Percentiles rank a stretch among this genome's conserved stretches.
Evolutionary conservation across 2,888 invertebrate genomes (phyloP).

Genomic region (Troides oblongomaculatus): DNA sequence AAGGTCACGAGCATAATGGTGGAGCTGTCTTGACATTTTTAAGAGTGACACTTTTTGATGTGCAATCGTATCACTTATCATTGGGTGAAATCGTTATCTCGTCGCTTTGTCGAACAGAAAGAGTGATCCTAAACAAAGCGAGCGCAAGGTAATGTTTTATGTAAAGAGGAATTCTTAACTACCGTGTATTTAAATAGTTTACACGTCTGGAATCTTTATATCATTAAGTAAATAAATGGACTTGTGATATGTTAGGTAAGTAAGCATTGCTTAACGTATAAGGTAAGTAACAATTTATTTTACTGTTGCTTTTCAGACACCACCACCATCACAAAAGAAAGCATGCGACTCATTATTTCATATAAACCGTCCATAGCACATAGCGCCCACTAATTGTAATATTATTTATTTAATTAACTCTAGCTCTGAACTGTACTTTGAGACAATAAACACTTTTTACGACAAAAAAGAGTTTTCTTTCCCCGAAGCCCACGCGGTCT

Average conservation of each 20-base stretch:
- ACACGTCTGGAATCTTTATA: too few species aligned
- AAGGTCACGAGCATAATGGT: too few species aligned
- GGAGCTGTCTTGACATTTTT: too few species aligned
- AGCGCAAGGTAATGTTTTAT: too few species aligned
- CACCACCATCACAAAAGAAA: conserved; percentile 67
- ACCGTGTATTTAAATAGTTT: too few species aligned
- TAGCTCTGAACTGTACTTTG: conserved; percentile 20
- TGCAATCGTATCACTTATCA: too few species aligned
- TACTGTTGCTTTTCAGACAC: conserved; percentile 67
- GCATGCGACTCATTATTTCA: conserved; percentile 65
- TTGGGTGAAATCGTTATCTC: too few species aligned
- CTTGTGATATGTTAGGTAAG: not conserved
- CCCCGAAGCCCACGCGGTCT: not conserved
- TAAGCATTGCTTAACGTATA: conserved; percentile 18
- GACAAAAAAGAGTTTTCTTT: conserved; percentile 20
- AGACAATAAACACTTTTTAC: conserved; percentile 21
- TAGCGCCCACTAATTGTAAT: conserved; percentile 21
- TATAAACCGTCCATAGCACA: conserved; percentile 39
- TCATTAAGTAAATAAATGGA: too few species aligned
- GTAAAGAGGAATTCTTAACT: too few species aligned
- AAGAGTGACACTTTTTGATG: too few species aligned
- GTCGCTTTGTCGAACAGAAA: too few species aligned
- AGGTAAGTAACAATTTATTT: conserved; percentile 53
- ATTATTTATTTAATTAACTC: conserved; percentile 31
- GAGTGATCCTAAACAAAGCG: too few species aligned